Base-by-base conservation (phyloP, 2,113 vertebrate species). In the Xyrauchen texanus region DNA sequence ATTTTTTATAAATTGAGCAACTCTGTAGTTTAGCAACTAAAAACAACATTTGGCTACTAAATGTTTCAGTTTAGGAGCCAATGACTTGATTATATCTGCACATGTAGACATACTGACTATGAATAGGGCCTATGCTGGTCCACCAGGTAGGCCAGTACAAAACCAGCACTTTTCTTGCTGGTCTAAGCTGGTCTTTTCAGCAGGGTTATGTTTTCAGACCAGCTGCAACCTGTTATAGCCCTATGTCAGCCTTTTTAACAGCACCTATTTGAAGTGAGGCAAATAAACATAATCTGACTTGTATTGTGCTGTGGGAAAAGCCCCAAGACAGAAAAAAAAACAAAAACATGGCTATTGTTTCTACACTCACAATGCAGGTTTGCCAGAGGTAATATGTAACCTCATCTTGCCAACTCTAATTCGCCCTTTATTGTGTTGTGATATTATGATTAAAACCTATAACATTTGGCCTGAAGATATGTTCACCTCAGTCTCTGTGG, bases 391-490 rank as follows among this genome's bases (percentile, higher is more conserved):
- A 15, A 13, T 5, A 61, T 51, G 58, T 58, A 47, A 69, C 66
- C 57, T 66, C 55, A 52, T 60, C 58, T 60, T 70, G 68, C 68
- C 68, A 57, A 70, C 68, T 69, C 77, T 63, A 68, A 15, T 61
- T 49, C 57, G 62, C 51, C 74, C 63, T 77, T 77, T 78, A 61
- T 62, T 60, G 57, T 68, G 66, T 51, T 70, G 52, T 70, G 52
- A 70, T 70, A 68, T 34, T 64, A 58, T 62, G 60, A 70, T 78
- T 62, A 70, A 62, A 78, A 34, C 11, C 66, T 51, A 63, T 78
- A 49, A 69, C 42, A 61, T 34, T 34, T 58, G 12, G 67, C 77
- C 77, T 49, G 49, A 13, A 78, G 77, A 69, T 42, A 52, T 42
- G 21, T 34, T 78, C 65, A 60, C 66, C 66, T 78, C 66, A 5